Evolutionary conservation across 2,113 vertebrate species (phyloP).

Genomic region (Chaetodon auriga): DNA sequence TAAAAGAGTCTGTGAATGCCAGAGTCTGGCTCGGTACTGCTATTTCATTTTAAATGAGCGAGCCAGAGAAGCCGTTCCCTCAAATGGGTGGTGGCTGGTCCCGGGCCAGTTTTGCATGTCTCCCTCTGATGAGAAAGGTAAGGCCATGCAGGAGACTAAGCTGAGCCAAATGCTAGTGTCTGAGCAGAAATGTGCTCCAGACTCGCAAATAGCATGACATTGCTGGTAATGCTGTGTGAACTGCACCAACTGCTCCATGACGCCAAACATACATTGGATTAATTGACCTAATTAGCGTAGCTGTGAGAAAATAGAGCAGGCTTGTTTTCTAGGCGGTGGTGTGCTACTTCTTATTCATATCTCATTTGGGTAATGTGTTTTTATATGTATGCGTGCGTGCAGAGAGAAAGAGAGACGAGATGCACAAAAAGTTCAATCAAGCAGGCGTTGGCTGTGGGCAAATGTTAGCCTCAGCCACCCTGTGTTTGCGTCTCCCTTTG

Average conservation of each 20-base stretch:
- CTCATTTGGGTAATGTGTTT: constrained; percentile 9
- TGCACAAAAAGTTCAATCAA: constrained; percentile 49
- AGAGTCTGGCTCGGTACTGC: constrained; percentile 36
- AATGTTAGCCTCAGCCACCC: constrained; percentile 66
- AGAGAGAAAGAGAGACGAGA: constrained; percentile 18
- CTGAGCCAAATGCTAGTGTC: constrained; percentile 46
- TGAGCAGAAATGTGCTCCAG: constrained; percentile 38
- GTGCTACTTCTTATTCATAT: constrained; percentile 43
- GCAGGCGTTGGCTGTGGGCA: constrained; percentile 58
- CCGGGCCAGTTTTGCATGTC: constrained; percentile 55
- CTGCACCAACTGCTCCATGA: constrained; percentile 53
- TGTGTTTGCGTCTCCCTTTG: constrained; percentile 60
- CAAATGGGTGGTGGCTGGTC: constrained; percentile 49
- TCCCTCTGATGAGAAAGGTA: constrained; percentile 51
- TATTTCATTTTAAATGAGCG: constrained; percentile 56
- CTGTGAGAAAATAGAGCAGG: constrained; percentile 39
- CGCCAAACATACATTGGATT: constrained; percentile 61
- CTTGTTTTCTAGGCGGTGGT: constrained; percentile 35
- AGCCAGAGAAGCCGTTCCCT: constrained; percentile 42
- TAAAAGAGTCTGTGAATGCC: constrained; percentile 62
- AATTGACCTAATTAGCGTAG: constrained; percentile 63
- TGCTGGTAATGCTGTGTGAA: constrained; percentile 55
- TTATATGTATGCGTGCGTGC: not conserved
- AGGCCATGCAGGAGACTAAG: constrained; percentile 15
- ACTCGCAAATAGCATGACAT: constrained; percentile 55